Evolutionary conservation across 1,140 invertebrate genomes (phyloP).

Genomic region (Pinna nobilis): DNA sequence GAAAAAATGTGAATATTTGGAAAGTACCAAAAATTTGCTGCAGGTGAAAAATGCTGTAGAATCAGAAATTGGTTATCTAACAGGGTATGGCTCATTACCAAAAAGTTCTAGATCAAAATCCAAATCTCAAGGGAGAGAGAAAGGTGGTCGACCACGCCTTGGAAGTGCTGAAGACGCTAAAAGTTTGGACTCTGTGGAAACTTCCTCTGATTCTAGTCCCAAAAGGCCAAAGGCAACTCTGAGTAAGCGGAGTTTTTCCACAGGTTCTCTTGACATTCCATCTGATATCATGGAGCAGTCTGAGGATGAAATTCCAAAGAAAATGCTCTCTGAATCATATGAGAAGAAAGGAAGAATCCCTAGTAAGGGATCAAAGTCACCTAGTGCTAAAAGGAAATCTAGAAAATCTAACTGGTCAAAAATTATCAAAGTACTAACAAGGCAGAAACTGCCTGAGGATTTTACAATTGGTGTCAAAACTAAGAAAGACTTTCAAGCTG

Average conservation of each 20-base stretch:
- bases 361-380: conserved; percentile 46
- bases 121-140: conserved; percentile 11
- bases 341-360: conserved; percentile 49
- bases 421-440: conserved; percentile 70
- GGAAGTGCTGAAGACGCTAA: conserved; percentile 64
- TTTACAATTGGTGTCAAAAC: conserved; percentile 61
- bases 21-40: conserved; percentile 82
- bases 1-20: conserved; percentile 82
- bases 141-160: conserved; percentile 52
- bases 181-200: conserved; percentile 57
- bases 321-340: conserved; percentile 37
- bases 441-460: conserved; percentile 63
- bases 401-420: conserved; percentile 70
- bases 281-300: conserved; percentile 63
- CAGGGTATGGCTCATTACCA: conserved; percentile 57
- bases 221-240: conserved; percentile 53
- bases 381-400: conserved; percentile 59
- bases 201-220: conserved; percentile 59
- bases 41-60: conserved; percentile 61
- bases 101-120: conserved; percentile 50
- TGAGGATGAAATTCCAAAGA: conserved; percentile 50
- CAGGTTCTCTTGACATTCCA: conserved; percentile 66
- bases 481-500: conserved; percentile 52
- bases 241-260: conserved; percentile 67
- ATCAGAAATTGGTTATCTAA: conserved; percentile 47